Percentiles rank a stretch among this genome's conserved stretches.
phyloP scores from a whole-genome alignment of 2,113 vertebrate species.

The Mastomys natalensis region DNA sequence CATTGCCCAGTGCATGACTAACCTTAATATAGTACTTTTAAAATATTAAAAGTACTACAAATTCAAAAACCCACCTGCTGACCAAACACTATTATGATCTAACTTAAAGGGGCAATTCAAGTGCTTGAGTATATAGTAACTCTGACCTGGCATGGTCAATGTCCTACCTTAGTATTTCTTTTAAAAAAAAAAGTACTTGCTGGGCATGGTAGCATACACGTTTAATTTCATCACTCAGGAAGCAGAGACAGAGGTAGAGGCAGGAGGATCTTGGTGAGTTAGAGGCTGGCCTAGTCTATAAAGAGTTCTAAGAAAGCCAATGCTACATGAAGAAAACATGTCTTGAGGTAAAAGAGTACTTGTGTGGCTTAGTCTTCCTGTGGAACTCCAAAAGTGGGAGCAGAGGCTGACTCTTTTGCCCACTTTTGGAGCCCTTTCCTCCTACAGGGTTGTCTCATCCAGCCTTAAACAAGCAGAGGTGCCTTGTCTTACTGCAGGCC shows the following conservation, averaged over 20 bases:
- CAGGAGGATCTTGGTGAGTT: not conserved
- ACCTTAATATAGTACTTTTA: not conserved
- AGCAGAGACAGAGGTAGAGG: too few relatives aligned
- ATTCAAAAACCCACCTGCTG: not conserved
- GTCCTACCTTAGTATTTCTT: not conserved
- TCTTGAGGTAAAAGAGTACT: not conserved
- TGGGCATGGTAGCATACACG: not conserved
- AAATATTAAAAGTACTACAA: not conserved
- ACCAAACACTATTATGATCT: not conserved
- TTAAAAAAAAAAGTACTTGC: not conserved
- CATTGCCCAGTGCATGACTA: not conserved
- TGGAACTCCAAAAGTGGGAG: not conserved
- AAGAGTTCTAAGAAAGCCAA: not conserved
- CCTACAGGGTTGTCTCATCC: too few relatives aligned
- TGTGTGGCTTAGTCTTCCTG: not conserved
- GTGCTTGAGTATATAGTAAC: not conserved
- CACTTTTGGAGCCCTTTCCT: not conserved
- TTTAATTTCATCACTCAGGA: not conserved
- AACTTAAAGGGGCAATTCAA: not conserved
- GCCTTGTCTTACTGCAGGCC: not conserved
- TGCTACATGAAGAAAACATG: not conserved
- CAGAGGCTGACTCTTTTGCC: not conserved
- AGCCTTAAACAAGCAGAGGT: not conserved
- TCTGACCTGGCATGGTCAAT: not conserved
- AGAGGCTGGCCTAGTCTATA: not conserved